Percentiles rank a stretch among this genome's conserved stretches.
phyloP scores from a whole-genome alignment of 2,113 vertebrate genomes.

The Vanacampus margaritifer region DNA sequence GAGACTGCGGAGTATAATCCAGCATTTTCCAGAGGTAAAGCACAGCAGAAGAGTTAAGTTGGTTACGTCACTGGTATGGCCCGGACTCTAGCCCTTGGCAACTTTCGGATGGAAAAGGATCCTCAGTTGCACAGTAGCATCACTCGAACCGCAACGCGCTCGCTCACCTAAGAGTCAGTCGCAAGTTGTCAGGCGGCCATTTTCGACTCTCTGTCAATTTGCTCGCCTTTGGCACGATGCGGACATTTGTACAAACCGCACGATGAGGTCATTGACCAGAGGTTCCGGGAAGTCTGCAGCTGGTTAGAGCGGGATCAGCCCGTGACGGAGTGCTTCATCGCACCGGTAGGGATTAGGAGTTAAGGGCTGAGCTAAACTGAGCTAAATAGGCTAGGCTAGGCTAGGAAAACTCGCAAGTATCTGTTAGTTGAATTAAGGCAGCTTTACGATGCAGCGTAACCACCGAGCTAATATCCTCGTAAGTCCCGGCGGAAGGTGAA shows the following conservation, averaged over 20 bases:
- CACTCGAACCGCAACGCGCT: conserved; percentile 34
- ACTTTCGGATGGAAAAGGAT: not conserved
- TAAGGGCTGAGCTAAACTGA: not conserved
- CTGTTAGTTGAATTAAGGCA: conserved; percentile 21
- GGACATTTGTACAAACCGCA: conserved; percentile 63
- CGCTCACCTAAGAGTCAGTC: conserved; percentile 42
- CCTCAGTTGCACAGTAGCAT: not conserved
- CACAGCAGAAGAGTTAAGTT: not conserved
- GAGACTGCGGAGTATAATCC: not conserved
- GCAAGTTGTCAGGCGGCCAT: conserved; percentile 9
- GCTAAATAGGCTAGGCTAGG: not conserved
- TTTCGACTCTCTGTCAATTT: conserved; percentile 1
- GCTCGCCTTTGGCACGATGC: conserved; percentile 32
- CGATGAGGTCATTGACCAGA: conserved; percentile 68
- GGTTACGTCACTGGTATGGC: conserved; percentile 24
- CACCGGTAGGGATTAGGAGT: not conserved
- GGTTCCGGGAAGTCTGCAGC: conserved; percentile 69
- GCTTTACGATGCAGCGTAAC: conserved; percentile 21
- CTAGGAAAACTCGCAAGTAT: not conserved
- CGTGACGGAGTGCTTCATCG: conserved; percentile 29
- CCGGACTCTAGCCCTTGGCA: not conserved
- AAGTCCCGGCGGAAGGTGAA: conserved; percentile 48
- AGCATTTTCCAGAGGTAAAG: conserved; percentile 6
- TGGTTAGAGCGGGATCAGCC: conserved; percentile 60
- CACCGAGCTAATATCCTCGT: conserved; percentile 32